Evolutionary conservation across 2,797 vertebrate species (phyloP).

Genomic region (Monodelphis domestica): DNA sequence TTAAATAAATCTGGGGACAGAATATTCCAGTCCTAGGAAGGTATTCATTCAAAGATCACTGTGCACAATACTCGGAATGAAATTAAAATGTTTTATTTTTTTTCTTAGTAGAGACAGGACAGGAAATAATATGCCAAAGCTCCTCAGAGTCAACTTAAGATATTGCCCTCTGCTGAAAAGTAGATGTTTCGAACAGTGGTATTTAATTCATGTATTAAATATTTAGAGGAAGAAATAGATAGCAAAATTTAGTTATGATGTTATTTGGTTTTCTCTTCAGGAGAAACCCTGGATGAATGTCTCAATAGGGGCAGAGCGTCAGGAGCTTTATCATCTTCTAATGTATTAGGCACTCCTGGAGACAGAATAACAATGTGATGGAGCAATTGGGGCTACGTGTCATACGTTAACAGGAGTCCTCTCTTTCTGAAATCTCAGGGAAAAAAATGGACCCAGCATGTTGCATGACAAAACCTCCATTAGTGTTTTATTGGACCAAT

Average conservation of each 20-base stretch:
- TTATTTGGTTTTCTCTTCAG: constrained; percentile 33
- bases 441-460: constrained; percentile 65
- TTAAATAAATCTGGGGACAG: neutral
- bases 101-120: neutral
- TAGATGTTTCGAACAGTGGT: neutral
- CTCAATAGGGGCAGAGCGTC: neutral
- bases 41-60: neutral
- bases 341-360: constrained; percentile 1
- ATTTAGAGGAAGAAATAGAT: constrained; percentile 38
- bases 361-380: constrained; percentile 34
- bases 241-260: neutral
- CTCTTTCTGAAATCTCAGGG: constrained; percentile 62
- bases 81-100: neutral
- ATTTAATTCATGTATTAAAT: constrained; percentile 38
- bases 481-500: constrained; percentile 81
- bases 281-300: constrained; percentile 25
- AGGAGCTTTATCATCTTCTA: constrained; percentile 5
- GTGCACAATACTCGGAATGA: neutral
- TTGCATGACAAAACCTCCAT: constrained; percentile 73
- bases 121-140: neutral
- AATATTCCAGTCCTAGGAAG: neutral
- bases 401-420: constrained; percentile 43
- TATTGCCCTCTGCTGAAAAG: neutral
- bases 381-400: neutral
- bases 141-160: constrained; percentile 18